A percentile compares a stretch with the other conserved stretches of the same genome.
Conservation (phyloP, 2,113 vertebrate species). For the Sterna hirundo region DNA sequence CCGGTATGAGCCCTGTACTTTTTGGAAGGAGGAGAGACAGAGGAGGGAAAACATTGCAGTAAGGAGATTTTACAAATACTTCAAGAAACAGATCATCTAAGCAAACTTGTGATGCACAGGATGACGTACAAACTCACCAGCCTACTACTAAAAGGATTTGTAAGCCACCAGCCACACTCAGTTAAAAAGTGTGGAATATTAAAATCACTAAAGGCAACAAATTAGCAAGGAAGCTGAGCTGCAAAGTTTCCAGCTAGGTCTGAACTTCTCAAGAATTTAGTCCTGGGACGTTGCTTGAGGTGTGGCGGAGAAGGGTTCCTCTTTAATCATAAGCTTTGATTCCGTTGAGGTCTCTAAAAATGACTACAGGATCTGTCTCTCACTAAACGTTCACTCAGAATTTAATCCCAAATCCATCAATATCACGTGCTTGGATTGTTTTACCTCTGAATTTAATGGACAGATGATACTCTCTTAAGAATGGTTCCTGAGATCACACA, state of each 20-base stretch:
- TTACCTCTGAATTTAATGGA: background rate
- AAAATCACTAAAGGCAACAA: background rate
- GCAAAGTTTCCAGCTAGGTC: background rate
- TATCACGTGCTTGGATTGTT: background rate
- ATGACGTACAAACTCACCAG: background rate
- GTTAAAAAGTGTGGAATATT: background rate
- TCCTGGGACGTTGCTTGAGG: background rate
- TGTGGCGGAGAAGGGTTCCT: background rate
- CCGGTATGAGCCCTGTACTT: background rate
- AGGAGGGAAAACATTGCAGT: background rate
- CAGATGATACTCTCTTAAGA: background rate
- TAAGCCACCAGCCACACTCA: background rate
- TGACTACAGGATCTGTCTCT: background rate
- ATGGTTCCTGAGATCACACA: background rate
- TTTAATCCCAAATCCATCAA: background rate
- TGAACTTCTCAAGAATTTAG: background rate
- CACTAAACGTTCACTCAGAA: background rate
- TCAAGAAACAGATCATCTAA: background rate
- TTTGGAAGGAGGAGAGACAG: background rate
- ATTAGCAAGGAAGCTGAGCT: background rate
- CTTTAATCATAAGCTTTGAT: background rate
- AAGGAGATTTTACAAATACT: background rate
- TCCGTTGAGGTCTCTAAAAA: background rate
- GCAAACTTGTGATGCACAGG: background rate
- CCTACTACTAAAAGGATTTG: background rate